These are phyloP conservation scores for Selene dorsalis DNA, from an alignment of 2,797 vertebrate genomes.

Conservation along the genomic window DNA sequence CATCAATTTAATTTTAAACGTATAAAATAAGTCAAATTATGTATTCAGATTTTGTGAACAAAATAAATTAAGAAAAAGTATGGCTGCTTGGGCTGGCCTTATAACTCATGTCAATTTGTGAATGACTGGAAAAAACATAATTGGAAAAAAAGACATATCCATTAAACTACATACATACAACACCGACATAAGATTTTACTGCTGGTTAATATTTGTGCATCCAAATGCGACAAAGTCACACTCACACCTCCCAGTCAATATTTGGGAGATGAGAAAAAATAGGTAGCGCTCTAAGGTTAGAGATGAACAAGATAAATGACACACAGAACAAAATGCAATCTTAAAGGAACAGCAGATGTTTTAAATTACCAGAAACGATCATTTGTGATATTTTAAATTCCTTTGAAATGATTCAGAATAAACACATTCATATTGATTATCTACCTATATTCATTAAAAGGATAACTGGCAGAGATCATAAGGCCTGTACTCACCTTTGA, in stretches of 20 bases:
- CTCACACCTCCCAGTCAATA: conserved; percentile 28
- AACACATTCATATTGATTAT: background rate
- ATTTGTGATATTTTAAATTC: too few species aligned
- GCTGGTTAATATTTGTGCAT: conserved; percentile 42
- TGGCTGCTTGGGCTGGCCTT: too few species aligned
- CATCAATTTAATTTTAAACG: too few species aligned
- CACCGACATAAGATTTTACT: conserved; percentile 10
- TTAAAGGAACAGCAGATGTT: background rate
- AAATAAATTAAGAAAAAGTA: too few species aligned
- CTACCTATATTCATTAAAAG: background rate
- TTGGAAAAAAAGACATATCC: too few species aligned
- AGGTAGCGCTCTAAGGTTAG: background rate
- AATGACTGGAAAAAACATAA: too few species aligned
- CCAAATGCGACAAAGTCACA: conserved; percentile 16
- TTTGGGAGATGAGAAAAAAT: conserved; percentile 32
- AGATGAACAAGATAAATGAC: conserved; percentile 1
- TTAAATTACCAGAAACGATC: background rate
- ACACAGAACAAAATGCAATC: background rate
- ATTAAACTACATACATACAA: background rate
- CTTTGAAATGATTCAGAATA: too few species aligned
- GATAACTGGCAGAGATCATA: background rate
- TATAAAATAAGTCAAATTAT: too few species aligned
- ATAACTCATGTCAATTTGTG: too few species aligned
- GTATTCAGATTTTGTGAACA: too few species aligned
- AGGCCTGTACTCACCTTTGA: background rate